Conservation (phyloP, 2,113 vertebrate genomes). For the Emydura subglobosa region DNA sequence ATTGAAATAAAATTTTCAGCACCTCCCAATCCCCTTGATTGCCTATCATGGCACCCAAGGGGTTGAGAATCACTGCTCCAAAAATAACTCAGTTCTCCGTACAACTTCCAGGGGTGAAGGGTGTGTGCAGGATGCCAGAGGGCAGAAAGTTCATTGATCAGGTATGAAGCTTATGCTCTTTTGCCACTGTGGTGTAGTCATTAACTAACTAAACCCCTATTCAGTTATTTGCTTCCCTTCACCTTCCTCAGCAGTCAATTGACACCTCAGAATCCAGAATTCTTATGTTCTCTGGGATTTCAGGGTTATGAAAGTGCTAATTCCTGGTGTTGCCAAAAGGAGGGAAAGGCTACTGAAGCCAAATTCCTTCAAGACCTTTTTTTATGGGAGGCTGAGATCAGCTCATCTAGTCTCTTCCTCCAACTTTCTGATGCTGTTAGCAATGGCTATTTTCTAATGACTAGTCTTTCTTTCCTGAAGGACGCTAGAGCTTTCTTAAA, state of each 20-base stretch:
- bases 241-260: background rate
- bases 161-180: background rate
- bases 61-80: too few species aligned
- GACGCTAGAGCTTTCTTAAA: background rate
- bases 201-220: background rate
- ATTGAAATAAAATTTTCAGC: too few species aligned
- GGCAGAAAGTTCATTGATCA: background rate
- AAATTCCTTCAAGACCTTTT: background rate
- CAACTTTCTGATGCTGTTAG: background rate
- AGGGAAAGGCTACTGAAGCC: background rate
- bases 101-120: background rate
- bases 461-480: background rate
- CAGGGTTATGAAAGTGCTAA: too few species aligned
- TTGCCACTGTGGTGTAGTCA: background rate
- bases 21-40: too few species aligned
- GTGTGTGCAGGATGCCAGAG: background rate
- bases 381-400: background rate
- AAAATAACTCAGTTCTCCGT: too few species aligned
- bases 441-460: background rate
- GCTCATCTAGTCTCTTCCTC: background rate
- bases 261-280: background rate
- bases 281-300: too few species aligned
- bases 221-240: background rate
- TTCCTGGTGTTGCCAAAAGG: background rate
- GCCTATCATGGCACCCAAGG: too few species aligned